Conservation (phyloP, 2,113 vertebrate genomes). For the Toxostoma redivivum region DNA sequence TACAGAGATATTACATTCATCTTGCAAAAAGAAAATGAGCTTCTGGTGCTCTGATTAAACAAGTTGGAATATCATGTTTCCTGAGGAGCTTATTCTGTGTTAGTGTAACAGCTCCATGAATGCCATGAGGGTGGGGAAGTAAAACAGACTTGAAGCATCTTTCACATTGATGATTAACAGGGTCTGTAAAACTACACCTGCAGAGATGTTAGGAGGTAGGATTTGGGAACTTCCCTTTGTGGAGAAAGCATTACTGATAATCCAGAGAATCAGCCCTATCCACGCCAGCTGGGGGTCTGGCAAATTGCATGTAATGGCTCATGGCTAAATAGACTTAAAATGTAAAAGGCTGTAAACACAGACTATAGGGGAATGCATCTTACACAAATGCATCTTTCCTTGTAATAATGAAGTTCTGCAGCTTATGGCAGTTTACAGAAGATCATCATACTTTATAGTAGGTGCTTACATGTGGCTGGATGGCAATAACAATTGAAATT, state of each 20-base stretch:
- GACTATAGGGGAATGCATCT: neutral
- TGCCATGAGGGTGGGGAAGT: neutral
- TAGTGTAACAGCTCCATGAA: neutral
- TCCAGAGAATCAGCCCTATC: neutral
- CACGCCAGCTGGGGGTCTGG: neutral
- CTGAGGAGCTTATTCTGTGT: neutral
- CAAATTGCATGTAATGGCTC: neutral
- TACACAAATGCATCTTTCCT: neutral
- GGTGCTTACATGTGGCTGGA: neutral
- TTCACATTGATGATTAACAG: neutral
- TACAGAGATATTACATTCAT: neutral
- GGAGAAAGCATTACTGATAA: neutral
- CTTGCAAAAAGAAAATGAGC: neutral
- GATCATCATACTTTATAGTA: neutral
- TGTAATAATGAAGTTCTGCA: neutral
- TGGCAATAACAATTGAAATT: slow-evolving; percentile 27
- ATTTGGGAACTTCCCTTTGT: neutral
- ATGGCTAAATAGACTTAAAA: neutral
- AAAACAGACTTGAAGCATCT: neutral
- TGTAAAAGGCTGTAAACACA: neutral
- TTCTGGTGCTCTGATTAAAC: neutral
- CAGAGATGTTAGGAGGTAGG: neutral
- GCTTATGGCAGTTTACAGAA: neutral
- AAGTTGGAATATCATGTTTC: neutral
- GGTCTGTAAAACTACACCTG: neutral